Base-by-base conservation (phyloP, 2,797 vertebrate species). In the Siniperca scherzeri region DNA sequence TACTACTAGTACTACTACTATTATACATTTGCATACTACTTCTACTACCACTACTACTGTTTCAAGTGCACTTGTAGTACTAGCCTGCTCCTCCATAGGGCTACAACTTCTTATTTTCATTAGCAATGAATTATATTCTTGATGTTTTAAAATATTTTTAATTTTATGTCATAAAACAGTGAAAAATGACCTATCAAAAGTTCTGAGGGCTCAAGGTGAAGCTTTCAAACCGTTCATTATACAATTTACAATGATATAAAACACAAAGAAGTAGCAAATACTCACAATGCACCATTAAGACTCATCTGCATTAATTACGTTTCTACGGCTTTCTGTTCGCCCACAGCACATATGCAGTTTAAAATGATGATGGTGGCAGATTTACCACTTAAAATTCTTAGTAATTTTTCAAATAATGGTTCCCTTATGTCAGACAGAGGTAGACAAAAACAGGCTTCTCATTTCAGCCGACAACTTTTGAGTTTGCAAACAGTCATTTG, bases 221-320 rank as follows among this genome's bases (percentile, higher is more conserved):
- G 46, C 22, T 10, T 77, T 19, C 10, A 77, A 60, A 44, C 46
- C 10, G 55, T 25, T 53, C 33, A 70, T 78, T 70, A 44, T 17
- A 7, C 10, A 48, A 4, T 38, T 50, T 57, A 70, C 44, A 73
- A 16, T 42, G 1, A 17, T 50, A 74, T 61, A n/a, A 74, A 78
- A 70, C 42, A 50, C 10, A 21, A 27, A 52, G 7, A 61, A 2
- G 21, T 4, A 27, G 42, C 19, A 77, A 66, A 38, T 21, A n/a
- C 33, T 60, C 33, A 27, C 42, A 60, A 36, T 33, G 33, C 36
- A 53, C 25, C 64, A 53, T 80, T 33, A 46, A 60, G 48, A 38
- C 27, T 30, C 64, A 46, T 61, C 56, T 70, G 46, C 0, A 3
- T 64, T 75, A 21, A 56, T 55, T 74, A 25, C 44, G 30, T 52